Base-by-base conservation (phyloP, 1,140 invertebrate species). In the Hestina assimilis region DNA sequence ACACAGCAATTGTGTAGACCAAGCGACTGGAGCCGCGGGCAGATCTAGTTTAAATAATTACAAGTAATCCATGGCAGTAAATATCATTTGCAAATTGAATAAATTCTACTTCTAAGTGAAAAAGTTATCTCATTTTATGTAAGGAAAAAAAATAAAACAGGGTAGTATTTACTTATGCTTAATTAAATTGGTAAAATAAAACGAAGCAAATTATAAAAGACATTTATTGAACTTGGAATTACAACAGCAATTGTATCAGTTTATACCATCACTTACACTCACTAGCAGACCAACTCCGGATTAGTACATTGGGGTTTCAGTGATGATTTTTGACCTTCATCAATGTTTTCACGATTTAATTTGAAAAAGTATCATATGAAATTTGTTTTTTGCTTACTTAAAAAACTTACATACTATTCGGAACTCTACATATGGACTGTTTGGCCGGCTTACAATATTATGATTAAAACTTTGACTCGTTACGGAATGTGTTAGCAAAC, bases 231-330 rank as follows among this genome's bases (percentile, higher is more conserved):
- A 72, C 56, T 80, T 79, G 72, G 70, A 65, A 74, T 69, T 71
- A 84, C 79, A 83, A 81, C 75, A 81, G 72, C 73, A 69, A 73
- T 67, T 59, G 69, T 79, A 75, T n/a, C n/a, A n/a, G n/a, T n/a
- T n/a, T 67, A 74, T 70, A 71, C 51, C 68, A 28, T 69, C 62
- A 65, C 11, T 45, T 38, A 56, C 41, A 47, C 57, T 46, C 47
- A 20, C 40, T 29, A 33, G 31, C 42, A 52, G 48, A 46, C 47
- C 4, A 38, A 40, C 41, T 9, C 35, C 35, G 51, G 3, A 9
- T 15, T 21, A 43, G 29, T 19, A 57, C 31, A 12, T 29, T 11
- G 28, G 40, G 56, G 48, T 51, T 45, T 24, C 12, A n/a, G 17
- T 7, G 19, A 19, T 51, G 17, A 14, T 29, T 38, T 21, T 26